phyloP scores from a whole-genome alignment of 2,888 invertebrate species.

The Dolichomitus sp. region DNA sequence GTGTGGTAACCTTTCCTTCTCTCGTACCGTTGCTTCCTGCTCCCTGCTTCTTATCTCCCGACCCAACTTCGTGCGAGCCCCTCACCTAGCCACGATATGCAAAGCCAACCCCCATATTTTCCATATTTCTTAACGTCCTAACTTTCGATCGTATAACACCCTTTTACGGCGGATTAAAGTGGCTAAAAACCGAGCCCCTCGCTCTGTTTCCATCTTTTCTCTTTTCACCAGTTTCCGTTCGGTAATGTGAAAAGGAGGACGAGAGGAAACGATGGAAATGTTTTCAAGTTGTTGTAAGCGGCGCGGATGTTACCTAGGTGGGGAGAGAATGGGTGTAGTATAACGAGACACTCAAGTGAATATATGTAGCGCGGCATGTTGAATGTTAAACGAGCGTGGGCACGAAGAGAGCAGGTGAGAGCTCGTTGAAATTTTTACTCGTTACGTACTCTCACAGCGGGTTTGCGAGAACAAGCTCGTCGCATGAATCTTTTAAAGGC shows the following conservation, averaged over 20 bases:
- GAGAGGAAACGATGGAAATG: background rate
- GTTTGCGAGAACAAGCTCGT: background rate
- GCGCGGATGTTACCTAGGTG: background rate
- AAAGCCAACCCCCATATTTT: constrained; percentile 51
- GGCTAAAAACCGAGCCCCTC: constrained; percentile 20
- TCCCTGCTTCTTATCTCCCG: background rate
- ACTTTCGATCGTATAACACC: constrained; percentile 37
- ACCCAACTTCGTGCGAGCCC: background rate
- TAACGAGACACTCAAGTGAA: constrained; percentile 10
- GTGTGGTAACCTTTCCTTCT: too few relatives aligned
- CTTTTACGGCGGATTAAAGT: constrained; percentile 42
- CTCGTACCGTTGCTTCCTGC: background rate
- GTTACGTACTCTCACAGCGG: background rate
- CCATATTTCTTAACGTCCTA: constrained; percentile 43
- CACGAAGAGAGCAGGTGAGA: constrained; percentile 6
- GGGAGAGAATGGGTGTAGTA: background rate
- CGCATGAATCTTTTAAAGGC: constrained; percentile 20
- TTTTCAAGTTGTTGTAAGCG: constrained; percentile 8
- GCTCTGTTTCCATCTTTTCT: background rate
- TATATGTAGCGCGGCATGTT: constrained; percentile 12
- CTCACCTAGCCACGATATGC: background rate
- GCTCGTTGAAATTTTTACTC: constrained; percentile 61
- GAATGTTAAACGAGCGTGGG: constrained; percentile 8
- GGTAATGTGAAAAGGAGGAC: background rate
- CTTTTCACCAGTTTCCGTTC: constrained; percentile 19